These are phyloP conservation scores for Aldabrachelys gigantea DNA, from an alignment of 2,113 vertebrate species.

Conservation along the genomic window DNA sequence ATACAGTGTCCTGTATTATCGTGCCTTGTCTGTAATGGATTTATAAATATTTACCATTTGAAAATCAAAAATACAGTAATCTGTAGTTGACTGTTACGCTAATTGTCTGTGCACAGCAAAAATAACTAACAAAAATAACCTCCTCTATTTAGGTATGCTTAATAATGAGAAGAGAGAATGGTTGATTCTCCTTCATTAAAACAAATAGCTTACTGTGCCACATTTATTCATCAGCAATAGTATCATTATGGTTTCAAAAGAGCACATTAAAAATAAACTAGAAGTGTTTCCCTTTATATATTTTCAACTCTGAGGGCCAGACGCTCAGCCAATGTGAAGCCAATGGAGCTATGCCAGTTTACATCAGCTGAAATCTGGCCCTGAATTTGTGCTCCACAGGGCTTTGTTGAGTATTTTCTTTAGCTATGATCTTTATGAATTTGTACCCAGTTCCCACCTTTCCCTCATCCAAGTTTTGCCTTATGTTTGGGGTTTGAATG, in stretches of 20 bases:
- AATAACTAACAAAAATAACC: neutral
- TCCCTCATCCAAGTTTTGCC: neutral
- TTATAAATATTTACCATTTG: conserved; percentile 67
- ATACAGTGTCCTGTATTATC: neutral
- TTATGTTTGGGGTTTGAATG: neutral
- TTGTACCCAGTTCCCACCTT: neutral
- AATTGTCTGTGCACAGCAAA: conserved; percentile 33
- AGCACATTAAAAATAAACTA: conserved; percentile 40
- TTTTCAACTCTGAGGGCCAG: conserved; percentile 66
- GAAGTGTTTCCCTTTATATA: conserved; percentile 52
- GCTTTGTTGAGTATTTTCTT: neutral
- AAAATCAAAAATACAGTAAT: conserved; percentile 55
- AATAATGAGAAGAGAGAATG: conserved; percentile 47
- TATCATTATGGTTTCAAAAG: conserved; percentile 48
- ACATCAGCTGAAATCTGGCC: conserved; percentile 36
- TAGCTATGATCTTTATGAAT: conserved; percentile 32
- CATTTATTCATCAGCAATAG: conserved; percentile 65
- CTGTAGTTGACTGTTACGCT: conserved; percentile 10
- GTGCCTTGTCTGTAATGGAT: conserved; percentile 36
- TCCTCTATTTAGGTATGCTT: conserved; percentile 56
- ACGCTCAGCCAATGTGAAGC: conserved; percentile 55
- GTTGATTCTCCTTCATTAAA: conserved; percentile 73
- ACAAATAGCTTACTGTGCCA: conserved; percentile 67
- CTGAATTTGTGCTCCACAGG: conserved; percentile 26
- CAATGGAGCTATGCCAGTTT: conserved; percentile 52